Percentiles rank a stretch among this genome's conserved stretches.
Conservation (phyloP, 1,140 invertebrate genomes). For the Spodoptera frugiperda region DNA sequence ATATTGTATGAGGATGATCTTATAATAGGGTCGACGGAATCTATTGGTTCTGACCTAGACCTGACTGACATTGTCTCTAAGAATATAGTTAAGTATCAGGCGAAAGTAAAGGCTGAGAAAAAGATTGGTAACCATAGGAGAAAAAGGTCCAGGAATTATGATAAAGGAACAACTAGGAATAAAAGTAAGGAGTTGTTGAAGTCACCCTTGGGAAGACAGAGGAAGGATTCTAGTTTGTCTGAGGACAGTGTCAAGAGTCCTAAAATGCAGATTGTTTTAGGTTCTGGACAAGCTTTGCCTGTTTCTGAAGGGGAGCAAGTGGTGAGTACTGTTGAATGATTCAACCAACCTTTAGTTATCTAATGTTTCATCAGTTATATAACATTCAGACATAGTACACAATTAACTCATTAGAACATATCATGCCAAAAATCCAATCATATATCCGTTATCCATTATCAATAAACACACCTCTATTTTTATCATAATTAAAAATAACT, state of each 20-base stretch:
- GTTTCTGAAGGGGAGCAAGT: constrained; percentile 88
- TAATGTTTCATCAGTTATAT: too few relatives aligned
- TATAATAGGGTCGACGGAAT: constrained; percentile 69
- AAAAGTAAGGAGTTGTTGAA: constrained; percentile 71
- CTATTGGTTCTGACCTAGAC: constrained; percentile 65
- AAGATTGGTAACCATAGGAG: constrained; percentile 80
- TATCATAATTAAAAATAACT: too few relatives aligned
- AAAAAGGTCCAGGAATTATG: constrained; percentile 71
- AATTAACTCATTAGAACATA: too few relatives aligned
- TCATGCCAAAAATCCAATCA: too few relatives aligned
- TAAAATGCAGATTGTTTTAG: constrained; percentile 84
- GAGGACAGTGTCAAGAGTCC: constrained; percentile 76
- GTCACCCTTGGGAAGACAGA: constrained; percentile 67
- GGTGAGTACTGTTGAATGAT: constrained; percentile 70
- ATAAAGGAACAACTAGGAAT: constrained; percentile 64
- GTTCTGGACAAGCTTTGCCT: constrained; percentile 84
- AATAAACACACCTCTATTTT: too few relatives aligned
- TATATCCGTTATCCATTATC: too few relatives aligned
- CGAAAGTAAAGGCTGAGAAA: constrained; percentile 67
- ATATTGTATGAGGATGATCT: constrained; percentile 77
- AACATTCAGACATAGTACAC: too few relatives aligned
- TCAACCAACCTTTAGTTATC: too few relatives aligned
- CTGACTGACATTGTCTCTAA: constrained; percentile 59
- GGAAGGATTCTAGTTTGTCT: constrained; percentile 69
- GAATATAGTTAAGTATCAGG: constrained; percentile 66